Evolutionary conservation across 2,113 vertebrate genomes (phyloP), one percentile per base, ranked within the genome.

Genomic region (Vireo altiloquus): DNA sequence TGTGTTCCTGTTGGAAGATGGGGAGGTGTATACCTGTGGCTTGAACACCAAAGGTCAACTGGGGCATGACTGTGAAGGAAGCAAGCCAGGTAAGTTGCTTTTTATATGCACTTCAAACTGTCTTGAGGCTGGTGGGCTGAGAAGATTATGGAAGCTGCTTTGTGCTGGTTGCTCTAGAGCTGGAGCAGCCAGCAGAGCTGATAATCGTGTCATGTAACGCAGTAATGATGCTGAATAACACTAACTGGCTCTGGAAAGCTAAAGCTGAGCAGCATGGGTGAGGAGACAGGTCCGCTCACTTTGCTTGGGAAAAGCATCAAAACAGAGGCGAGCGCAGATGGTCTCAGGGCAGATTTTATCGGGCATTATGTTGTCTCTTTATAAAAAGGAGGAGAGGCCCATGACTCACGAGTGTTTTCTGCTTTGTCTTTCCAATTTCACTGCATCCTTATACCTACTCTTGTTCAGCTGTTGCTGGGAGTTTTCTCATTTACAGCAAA

Each of bases 1-100:
- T 0, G 85, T 99, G 63, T 99, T 99, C 96, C 97, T 99, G 46
- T 94, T 99, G 96, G 98, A 98, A 63, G 99, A 99, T 87, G 99
- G 99, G 3, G 99, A 98, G 33, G 98, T 99, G 13, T 99, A 99
- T 92, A 99, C 99, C 3, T 99, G 99, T 80, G 99, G 99, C 37
- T 98, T 98, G 49, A 99, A 99, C 97, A 98, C 98, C 96, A 98
- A 98, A 92, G 99, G 99, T 28, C 99, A 99, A 82, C 98, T 99
- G 95, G 99, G 99, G 54, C 99, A 99, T 2, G 98, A 99, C 88
- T 98, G 98, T 90, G 96, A 98, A 88, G 99, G 98, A 87, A 97
- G 89, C 57, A 98, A 97, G 31, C 99, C 99, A 95, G 99, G 99
- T 99, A 97, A 96, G 97, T 81, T 9, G 6, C 37, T 75, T 79